Conservation (phyloP, 2,888 invertebrate genomes). For the Marasmarcha lunaedactyla region DNA sequence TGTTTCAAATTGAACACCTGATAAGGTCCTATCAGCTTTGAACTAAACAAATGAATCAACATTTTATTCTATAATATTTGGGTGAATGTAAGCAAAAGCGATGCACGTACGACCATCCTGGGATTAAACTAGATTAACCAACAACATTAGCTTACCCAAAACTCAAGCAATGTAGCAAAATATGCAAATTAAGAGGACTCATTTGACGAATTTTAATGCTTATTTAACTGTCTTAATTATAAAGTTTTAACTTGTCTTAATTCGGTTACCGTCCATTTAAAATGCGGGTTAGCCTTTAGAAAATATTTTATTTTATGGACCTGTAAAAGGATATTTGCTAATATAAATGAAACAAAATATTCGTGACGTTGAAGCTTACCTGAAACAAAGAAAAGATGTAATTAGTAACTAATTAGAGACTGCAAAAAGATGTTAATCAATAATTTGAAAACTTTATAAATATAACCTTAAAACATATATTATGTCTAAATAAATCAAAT, state of each 20-base stretch:
- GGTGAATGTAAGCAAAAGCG: conserved; percentile 31
- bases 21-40: conserved; percentile 31
- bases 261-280: conserved; percentile 16
- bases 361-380: too few relatives aligned
- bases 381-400: too few relatives aligned
- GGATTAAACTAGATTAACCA: conserved; percentile 54
- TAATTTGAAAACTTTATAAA: too few relatives aligned
- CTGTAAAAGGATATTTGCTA: too few relatives aligned
- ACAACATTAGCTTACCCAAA: conserved; percentile 29
- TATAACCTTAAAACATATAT: too few relatives aligned
- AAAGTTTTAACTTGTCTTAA: conserved; percentile 43
- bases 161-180: conserved; percentile 28
- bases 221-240: conserved; percentile 60
- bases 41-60: conserved; percentile 60
- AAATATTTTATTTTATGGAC: too few relatives aligned
- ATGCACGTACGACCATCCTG: conserved; percentile 38
- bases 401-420: too few relatives aligned
- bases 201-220: conserved; percentile 63
- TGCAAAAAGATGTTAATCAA: too few relatives aligned
- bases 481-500: too few relatives aligned
- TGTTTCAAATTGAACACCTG: conserved; percentile 49
- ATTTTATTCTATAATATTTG: conserved; percentile 55
- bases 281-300: too few relatives aligned
- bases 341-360: too few relatives aligned
- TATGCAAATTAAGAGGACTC: conserved; percentile 60